Evolutionary conservation across 2,888 invertebrate species (phyloP).

Genomic region (Machimus atricapillus): DNA sequence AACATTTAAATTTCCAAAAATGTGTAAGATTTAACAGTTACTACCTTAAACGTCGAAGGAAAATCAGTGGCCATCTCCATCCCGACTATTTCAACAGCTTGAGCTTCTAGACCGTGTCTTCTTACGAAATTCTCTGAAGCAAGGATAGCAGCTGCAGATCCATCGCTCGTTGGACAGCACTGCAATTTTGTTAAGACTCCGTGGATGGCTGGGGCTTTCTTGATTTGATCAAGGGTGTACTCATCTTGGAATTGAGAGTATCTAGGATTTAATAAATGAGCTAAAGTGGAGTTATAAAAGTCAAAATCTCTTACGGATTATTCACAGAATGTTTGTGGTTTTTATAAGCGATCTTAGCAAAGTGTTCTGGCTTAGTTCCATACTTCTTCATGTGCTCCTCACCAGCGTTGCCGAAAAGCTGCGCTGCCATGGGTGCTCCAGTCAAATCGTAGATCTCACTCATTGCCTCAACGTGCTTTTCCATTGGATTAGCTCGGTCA

Average conservation of each 20-base stretch:
- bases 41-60: constrained; percentile 79
- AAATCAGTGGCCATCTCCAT: constrained; percentile 98
- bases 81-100: constrained; percentile 94
- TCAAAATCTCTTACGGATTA: constrained; percentile 76
- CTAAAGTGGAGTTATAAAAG: background rate
- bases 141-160: constrained; percentile 92
- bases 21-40: constrained; percentile 53
- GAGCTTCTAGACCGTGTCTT: constrained; percentile 78
- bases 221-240: constrained; percentile 89
- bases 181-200: constrained; percentile 94
- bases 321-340: constrained; percentile 97
- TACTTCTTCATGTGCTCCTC: constrained; percentile 84
- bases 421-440: constrained; percentile 87
- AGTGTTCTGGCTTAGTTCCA: constrained; percentile 90
- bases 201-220: constrained; percentile 85
- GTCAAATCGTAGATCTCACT: constrained; percentile 81
- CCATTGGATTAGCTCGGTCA: constrained; percentile 89
- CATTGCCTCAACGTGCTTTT: constrained; percentile 87
- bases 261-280: constrained; percentile 58
- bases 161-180: constrained; percentile 98
- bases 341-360: constrained; percentile 97
- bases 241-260: constrained; percentile 93
- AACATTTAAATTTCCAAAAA: background rate
- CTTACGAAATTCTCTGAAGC: constrained; percentile 92
- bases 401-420: constrained; percentile 96